Conservation (phyloP, 2,888 invertebrate species). For the Matsumyia berberina region DNA sequence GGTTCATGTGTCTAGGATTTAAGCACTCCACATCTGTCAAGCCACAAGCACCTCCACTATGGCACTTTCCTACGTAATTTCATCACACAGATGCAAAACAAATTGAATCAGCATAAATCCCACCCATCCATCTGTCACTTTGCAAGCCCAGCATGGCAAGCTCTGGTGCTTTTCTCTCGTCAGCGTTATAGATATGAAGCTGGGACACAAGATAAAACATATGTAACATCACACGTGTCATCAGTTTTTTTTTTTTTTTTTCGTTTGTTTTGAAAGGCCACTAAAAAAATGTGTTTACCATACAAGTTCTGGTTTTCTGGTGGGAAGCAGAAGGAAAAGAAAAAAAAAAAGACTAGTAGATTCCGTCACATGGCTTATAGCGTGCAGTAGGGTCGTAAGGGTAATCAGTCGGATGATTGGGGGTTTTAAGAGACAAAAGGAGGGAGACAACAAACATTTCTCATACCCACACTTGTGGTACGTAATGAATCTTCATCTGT, state of each 20-base stretch:
- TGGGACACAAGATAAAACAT: constrained; percentile 38
- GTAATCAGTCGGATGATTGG: constrained; percentile 34
- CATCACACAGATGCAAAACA: constrained; percentile 42
- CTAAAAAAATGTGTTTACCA: constrained; percentile 49
- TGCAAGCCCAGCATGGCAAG: constrained; percentile 3
- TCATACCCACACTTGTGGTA: constrained; percentile 4
- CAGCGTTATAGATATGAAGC: constrained; percentile 18
- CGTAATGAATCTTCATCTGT: constrained; percentile 8
- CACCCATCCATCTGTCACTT: constrained; percentile 44
- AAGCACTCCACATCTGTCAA: constrained; percentile 33
- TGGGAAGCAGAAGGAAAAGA: neutral
- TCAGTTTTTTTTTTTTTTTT: constrained; percentile 23
- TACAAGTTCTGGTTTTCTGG: constrained; percentile 7
- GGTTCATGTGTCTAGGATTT: constrained; percentile 17
- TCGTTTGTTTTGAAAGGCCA: neutral
- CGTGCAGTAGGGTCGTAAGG: constrained; percentile 26
- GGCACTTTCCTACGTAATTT: neutral
- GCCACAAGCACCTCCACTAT: constrained; percentile 3
- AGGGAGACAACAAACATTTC: neutral
- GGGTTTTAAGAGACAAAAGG: neutral
- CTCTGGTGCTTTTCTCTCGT: constrained; percentile 15
- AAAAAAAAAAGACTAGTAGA: constrained; percentile 3
- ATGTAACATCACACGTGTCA: constrained; percentile 56
- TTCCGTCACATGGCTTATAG: constrained; percentile 21
- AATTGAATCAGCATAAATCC: constrained; percentile 56